Base-by-base conservation (phyloP, 2,888 invertebrate species). In the Bruchidius siliquastri region DNA sequence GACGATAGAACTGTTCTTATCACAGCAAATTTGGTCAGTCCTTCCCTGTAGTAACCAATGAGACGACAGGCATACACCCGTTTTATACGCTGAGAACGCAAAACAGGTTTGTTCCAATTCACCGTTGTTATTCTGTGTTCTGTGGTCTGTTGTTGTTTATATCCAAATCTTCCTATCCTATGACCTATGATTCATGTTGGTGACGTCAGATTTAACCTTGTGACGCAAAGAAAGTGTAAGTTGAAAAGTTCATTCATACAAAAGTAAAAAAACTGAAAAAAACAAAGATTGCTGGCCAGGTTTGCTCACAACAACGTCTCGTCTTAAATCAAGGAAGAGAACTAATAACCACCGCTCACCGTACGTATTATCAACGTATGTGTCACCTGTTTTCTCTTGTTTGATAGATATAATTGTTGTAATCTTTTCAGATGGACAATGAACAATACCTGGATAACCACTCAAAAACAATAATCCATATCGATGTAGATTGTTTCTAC, bases 401-500 rank as follows among this genome's bases (percentile, higher is more conserved):
- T 49, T 3, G 13, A 49, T 26, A 26, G 8, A 49, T 49, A 49
- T 49, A 8, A 20, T 70, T 32, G 8, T 49, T 49, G 49, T 49
- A 4, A 49, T 49, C 13, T 49, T 77, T 76, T 73, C 69, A 77
- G 76, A 78, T 78, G 78, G 76, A 76, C 20, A 67, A 22, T 22
- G 71, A 71, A 20, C 69, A 68, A 20, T 67, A 30, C n/a, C 67
- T 78, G 21, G 82, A 85, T 67, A 81, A 86, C 77, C 94, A 94
- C 86, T 87, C 90, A 72, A 90, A 90, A 82, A 91, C 91, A 76
- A 93, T 95, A 79, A 90, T 95, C 82, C 95, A 95, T 84, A 88
- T 95, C 81, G 95, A 95, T 84, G 88, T 94, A 84, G 95, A 95
- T 85, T 95, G 92, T 85, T 95, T 93, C 87, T 95, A 95, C 87